Base-by-base conservation (phyloP, 2,888 invertebrate genomes). In the Augiades crinisus region DNA sequence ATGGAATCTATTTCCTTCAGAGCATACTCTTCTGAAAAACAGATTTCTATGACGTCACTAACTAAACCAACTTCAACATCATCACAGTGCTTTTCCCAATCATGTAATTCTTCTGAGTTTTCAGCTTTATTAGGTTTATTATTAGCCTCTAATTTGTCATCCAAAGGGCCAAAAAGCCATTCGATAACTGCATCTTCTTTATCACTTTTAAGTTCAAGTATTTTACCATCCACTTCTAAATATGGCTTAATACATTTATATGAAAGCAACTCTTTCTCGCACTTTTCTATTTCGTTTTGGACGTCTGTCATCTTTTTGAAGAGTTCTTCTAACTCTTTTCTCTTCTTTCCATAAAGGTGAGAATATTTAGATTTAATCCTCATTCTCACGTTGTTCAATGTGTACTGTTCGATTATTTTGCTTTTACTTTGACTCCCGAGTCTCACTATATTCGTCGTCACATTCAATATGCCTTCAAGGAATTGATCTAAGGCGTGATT, bases 401-500 rank as follows among this genome's bases (percentile, higher is more conserved):
- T 92, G 53, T 88, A 93, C 24, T 83, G 70, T 50, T 90, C 77
- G 22, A 95, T 66, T 5, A 72, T 65, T 51, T 91, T 84, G 67
- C 91, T 92, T 63, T 93, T 93, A 2, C 93, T 92, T 65, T 94
- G 93, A 19, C 92, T 92, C 0, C 96, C 95, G 47, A 96, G 83
- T 52, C 95, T 89, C 1, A 95, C 83, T 52, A 96, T 88, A 53
- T 88, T 88, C 0, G 88, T 67, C 0, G 94, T 94, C 2, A 91
- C 78, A 17, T 75, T 65, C 0, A 93, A 66, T 6, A 95, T 81
- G 5, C 94, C 94, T 71, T 95, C 93, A 24, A 97, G 77, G 72
- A 97, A 96, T 71, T 96, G 96, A 81, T 97, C 97, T 34, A 97
- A 79, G 3, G 96, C 96, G 72, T 96, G 95, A 82, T 97, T 97